Evolutionary conservation across 2,888 invertebrate genomes (phyloP).

Genomic region (Drosophila paranaensis): DNA sequence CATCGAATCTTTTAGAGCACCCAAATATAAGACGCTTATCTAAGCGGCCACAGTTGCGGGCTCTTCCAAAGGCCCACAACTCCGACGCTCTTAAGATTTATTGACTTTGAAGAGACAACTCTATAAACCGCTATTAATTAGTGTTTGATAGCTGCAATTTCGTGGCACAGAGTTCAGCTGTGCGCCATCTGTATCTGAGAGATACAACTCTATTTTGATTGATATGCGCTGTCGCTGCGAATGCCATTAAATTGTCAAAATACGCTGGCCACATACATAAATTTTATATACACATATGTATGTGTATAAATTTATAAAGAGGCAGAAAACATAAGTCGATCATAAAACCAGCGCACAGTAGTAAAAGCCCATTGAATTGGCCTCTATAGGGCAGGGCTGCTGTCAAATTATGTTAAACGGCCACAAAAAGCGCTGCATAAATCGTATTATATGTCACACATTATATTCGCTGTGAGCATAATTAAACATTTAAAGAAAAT

Average conservation of each 20-base stretch:
- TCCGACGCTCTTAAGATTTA: constrained; percentile 51
- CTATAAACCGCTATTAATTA: constrained; percentile 66
- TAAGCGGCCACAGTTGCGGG: constrained; percentile 30
- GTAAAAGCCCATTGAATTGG: constrained; percentile 39
- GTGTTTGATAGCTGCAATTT: constrained; percentile 61
- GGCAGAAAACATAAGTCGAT: constrained; percentile 31
- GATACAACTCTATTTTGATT: constrained; percentile 55
- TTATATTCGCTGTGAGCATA: constrained; percentile 49
- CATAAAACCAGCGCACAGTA: constrained; percentile 66
- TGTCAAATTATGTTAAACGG: constrained; percentile 67
- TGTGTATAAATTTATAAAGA: neutral
- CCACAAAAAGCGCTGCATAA: constrained; percentile 66
- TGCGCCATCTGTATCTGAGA: constrained; percentile 30
- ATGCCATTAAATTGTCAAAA: constrained; percentile 76
- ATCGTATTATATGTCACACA: constrained; percentile 66
- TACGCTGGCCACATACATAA: constrained; percentile 57
- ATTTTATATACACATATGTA: constrained; percentile 43
- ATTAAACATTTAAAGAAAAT: constrained; percentile 65
- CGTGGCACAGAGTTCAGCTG: constrained; percentile 37
- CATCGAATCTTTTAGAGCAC: constrained; percentile 10
- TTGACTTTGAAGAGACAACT: constrained; percentile 46
- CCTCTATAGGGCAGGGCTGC: constrained; percentile 19
- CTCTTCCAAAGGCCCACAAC: neutral
- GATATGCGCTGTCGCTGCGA: constrained; percentile 51
- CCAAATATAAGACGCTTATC: constrained; percentile 56